A percentile compares a stretch with the other conserved stretches of the same genome.
Conservation (phyloP, 2,888 invertebrate species). For the Lutraria lutraria region DNA sequence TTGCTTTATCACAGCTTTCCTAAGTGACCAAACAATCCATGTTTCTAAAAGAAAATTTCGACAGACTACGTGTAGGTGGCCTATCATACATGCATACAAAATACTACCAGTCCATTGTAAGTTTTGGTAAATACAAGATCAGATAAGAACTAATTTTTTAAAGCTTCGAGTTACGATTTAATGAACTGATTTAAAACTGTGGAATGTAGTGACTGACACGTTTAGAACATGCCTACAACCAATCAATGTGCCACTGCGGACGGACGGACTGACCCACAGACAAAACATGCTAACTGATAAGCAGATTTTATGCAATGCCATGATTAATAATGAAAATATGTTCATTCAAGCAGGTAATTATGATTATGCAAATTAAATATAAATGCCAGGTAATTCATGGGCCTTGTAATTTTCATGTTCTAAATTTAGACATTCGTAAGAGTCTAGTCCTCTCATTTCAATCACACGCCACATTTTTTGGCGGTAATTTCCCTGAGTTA, state of each 20-base stretch:
- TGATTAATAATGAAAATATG: not conserved
- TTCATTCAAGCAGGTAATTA: not conserved
- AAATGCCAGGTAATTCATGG: not conserved
- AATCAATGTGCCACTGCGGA: not conserved
- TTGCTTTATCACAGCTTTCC: not conserved
- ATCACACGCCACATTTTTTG: not conserved
- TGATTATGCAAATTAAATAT: not conserved
- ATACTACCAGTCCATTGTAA: not conserved
- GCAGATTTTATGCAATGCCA: not conserved
- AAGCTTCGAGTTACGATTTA: constrained; percentile 47
- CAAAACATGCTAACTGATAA: not conserved
- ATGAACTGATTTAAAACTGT: constrained; percentile 34
- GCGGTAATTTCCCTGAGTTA: not conserved
- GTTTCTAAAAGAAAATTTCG: not conserved
- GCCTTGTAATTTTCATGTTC: not conserved
- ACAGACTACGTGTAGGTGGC: not conserved
- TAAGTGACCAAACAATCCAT: not conserved
- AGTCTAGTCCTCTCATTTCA: not conserved
- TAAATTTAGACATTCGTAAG: not conserved
- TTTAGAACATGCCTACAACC: not conserved
- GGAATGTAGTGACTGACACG: constrained; percentile 40
- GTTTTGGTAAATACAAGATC: constrained; percentile 9
- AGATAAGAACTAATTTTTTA: constrained; percentile 37
- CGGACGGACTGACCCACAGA: not conserved
- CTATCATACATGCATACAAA: not conserved